Conservation (phyloP, 2,113 vertebrate genomes). For the Calidris pugnax region DNA sequence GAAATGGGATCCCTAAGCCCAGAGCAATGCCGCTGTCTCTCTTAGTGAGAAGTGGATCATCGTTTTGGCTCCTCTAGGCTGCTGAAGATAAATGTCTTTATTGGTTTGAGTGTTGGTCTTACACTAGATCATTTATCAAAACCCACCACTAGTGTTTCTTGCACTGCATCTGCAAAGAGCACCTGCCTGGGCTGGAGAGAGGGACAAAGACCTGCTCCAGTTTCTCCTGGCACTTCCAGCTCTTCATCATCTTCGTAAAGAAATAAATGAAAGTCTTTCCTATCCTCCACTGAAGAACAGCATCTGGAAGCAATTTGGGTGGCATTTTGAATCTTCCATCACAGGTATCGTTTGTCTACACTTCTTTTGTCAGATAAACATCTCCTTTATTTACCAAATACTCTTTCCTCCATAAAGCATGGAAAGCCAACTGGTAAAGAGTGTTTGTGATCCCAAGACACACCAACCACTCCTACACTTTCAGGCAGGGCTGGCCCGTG, state of each 20-base stretch:
- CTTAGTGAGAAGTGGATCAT: background rate
- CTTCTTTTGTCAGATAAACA: background rate
- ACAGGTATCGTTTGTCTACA: fast-evolving
- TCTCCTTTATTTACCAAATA: background rate
- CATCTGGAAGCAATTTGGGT: background rate
- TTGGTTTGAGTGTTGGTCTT: background rate
- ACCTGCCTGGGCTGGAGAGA: background rate
- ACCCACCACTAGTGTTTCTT: background rate
- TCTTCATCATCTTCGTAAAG: background rate
- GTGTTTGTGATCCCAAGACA: background rate
- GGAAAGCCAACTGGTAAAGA: background rate
- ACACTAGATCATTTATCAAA: background rate
- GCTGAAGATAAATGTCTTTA: fast-evolving
- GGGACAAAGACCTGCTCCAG: background rate
- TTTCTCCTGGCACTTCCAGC: background rate
- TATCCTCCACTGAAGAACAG: background rate
- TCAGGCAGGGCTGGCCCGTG: background rate
- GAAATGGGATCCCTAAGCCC: fast-evolving
- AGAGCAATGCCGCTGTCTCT: background rate
- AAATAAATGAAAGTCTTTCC: background rate
- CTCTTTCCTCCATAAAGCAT: background rate
- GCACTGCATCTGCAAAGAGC: background rate
- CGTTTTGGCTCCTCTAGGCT: background rate
- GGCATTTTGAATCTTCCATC: background rate
- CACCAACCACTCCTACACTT: background rate